Evolutionary conservation across 2,797 vertebrate species (phyloP).

Genomic region (Sorex maritimensis): DNA sequence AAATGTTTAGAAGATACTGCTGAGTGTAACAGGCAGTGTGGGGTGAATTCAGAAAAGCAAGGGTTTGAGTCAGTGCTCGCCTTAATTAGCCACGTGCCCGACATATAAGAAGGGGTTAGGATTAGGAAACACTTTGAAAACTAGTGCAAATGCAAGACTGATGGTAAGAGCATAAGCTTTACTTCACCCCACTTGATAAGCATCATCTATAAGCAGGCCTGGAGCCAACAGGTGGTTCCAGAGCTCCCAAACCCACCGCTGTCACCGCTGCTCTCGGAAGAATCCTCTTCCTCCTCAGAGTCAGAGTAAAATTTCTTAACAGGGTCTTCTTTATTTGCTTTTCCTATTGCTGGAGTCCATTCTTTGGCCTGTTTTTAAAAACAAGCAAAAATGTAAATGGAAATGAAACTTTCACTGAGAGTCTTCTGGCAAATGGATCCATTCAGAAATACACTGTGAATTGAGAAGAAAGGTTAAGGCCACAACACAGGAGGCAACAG

Average conservation of each 20-base stretch:
- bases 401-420: constrained; percentile 56
- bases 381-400: constrained; percentile 50
- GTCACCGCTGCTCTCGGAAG: constrained; percentile 90
- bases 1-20: constrained; percentile 50
- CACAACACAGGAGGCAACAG: neutral
- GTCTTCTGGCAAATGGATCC: constrained; percentile 25
- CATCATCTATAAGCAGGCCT: neutral
- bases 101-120: neutral
- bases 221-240: neutral
- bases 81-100: constrained; percentile 40
- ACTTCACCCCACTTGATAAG: neutral
- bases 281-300: constrained; percentile 93
- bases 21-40: neutral
- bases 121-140: constrained; percentile 54
- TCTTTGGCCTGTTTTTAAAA: constrained; percentile 92
- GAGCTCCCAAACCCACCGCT: constrained; percentile 89
- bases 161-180: neutral
- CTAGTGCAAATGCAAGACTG: constrained; percentile 6
- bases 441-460: constrained; percentile 47
- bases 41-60: constrained; percentile 31
- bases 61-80: neutral
- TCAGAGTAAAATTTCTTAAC: constrained; percentile 97
- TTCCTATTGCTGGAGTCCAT: constrained; percentile 90
- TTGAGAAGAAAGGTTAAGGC: constrained; percentile 6
- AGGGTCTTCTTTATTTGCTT: constrained; percentile 92